Evolutionary conservation across 2,888 invertebrate genomes (phyloP).

Genomic region (Elmis aenea): DNA sequence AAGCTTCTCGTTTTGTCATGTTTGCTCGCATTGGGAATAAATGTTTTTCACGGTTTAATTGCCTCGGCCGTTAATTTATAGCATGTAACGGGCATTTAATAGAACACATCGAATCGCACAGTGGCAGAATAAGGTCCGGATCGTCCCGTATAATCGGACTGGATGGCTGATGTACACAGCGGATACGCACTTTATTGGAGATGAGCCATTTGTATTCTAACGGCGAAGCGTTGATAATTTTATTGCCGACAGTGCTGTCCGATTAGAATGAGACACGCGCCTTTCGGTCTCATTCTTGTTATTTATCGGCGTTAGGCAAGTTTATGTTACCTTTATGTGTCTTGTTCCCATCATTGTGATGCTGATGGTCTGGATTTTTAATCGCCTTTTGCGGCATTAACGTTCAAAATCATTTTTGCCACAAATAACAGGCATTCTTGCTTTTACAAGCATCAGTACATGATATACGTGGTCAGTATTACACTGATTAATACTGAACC

Average conservation of each 20-base stretch:
- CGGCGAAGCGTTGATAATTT: slow-evolving; percentile 46
- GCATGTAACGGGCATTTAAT: slow-evolving; percentile 34
- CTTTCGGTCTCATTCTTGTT: slow-evolving; percentile 35
- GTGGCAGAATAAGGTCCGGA: slow-evolving; percentile 10
- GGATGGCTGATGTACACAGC: slow-evolving; percentile 15
- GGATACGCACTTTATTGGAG: slow-evolving; percentile 34
- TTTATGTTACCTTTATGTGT: slow-evolving; percentile 38
- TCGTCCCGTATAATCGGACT: slow-evolving; percentile 18
- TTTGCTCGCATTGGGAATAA: too few species aligned
- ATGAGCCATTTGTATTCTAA: slow-evolving; percentile 46
- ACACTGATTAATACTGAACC: too few species aligned
- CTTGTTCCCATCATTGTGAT: slow-evolving; percentile 37
- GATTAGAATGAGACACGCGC: slow-evolving; percentile 44
- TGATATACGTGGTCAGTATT: too few species aligned
- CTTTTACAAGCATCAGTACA: too few species aligned
- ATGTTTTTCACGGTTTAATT: too few species aligned
- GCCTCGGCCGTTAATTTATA: slow-evolving; percentile 31
- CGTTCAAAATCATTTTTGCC: too few species aligned
- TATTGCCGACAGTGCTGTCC: slow-evolving; percentile 42
- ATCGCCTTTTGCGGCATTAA: too few species aligned
- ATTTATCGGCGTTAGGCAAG: slow-evolving; percentile 32
- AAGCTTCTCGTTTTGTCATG: too few species aligned
- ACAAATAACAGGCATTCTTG: too few species aligned
- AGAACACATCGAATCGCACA: slow-evolving; percentile 32
- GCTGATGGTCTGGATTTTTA: slow-evolving; percentile 16